Conservation (phyloP, 2,888 invertebrate genomes). For the Acronicta leporina region DNA sequence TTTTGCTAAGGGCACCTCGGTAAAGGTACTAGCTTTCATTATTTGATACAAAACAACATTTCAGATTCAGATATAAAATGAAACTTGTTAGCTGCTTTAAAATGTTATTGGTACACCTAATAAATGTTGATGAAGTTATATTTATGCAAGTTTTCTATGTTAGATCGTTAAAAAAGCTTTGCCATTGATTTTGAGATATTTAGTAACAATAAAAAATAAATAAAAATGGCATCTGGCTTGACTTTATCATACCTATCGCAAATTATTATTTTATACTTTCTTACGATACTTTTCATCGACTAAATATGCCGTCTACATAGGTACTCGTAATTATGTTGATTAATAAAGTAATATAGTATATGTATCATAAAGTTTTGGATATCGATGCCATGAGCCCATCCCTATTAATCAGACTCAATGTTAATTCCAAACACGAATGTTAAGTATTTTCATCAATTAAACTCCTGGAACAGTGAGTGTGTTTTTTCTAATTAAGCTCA, state of each 20-base stretch:
- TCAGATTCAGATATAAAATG: background rate
- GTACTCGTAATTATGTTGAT: no score
- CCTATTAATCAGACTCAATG: background rate
- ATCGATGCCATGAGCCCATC: background rate
- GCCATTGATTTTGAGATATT: no score
- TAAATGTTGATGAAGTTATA: background rate
- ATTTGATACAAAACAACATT: background rate
- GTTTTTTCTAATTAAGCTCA: background rate
- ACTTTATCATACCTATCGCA: no score
- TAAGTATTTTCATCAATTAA: background rate
- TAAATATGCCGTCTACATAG: no score
- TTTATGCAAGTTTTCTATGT: no score
- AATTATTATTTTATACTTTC: no score
- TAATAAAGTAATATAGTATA: no score
- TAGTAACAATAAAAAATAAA: no score
- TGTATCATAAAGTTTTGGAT: background rate
- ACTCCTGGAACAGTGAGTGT: background rate
- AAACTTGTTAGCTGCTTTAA: background rate
- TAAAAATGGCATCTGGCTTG: no score
- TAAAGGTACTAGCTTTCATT: background rate
- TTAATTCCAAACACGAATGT: constrained; percentile 6
- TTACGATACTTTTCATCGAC: no score
- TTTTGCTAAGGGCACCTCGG: no score
- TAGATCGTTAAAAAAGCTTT: no score
- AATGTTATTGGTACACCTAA: background rate